These are phyloP conservation scores for Penaeus indicus DNA, from an alignment of 1,140 invertebrate species.

Conservation along the genomic window DNA sequence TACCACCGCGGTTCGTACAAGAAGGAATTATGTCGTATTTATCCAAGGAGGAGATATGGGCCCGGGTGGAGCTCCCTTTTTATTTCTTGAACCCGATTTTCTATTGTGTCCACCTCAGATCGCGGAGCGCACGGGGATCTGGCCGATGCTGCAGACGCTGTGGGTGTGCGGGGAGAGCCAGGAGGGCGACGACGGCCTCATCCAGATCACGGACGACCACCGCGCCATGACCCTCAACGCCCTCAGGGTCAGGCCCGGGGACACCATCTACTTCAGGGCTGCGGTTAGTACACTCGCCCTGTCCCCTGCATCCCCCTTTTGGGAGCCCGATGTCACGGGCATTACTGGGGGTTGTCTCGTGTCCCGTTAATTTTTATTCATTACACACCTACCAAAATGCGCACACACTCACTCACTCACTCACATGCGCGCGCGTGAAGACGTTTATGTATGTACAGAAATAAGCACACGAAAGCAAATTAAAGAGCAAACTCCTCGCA, in stretches of 20 bases:
- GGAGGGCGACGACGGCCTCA: conserved; percentile 21
- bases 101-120: conserved; percentile 38
- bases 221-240: conserved; percentile 63
- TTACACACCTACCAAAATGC: too few relatives aligned
- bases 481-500: too few relatives aligned
- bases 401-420: too few relatives aligned
- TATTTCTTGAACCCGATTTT: neutral
- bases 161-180: conserved; percentile 55
- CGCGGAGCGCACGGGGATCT: conserved; percentile 61
- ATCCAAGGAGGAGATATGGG: neutral
- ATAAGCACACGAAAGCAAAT: too few relatives aligned
- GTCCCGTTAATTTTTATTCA: too few relatives aligned
- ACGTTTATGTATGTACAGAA: too few relatives aligned
- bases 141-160: conserved; percentile 65
- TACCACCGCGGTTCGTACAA: neutral
- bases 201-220: conserved; percentile 60
- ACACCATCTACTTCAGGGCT: conserved; percentile 66
- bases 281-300: conserved; percentile 53
- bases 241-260: conserved; percentile 59
- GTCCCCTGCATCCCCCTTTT: neutral
- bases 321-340: too few relatives aligned
- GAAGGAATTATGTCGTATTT: neutral
- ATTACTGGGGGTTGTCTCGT: too few relatives aligned
- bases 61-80: neutral
- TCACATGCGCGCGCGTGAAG: too few relatives aligned